phyloP scores from a whole-genome alignment of 2,888 invertebrate species.

The Callosobruchus maculatus region DNA sequence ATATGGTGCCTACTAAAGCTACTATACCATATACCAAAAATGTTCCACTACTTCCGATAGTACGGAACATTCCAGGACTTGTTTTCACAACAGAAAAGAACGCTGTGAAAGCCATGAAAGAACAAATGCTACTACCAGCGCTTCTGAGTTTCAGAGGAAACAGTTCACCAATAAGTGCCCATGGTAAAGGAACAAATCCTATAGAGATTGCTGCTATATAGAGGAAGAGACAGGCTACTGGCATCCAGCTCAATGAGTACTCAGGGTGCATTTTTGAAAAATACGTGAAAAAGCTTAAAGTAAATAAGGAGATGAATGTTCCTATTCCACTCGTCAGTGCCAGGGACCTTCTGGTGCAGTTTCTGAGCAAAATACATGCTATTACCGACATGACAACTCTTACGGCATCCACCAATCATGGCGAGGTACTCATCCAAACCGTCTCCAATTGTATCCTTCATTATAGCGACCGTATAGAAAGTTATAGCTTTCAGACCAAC shows the following conservation, averaged over 20 bases:
- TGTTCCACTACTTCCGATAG: conserved; percentile 59
- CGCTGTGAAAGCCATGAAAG: conserved; percentile 61
- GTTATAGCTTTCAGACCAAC: conserved; percentile 69
- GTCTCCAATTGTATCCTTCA: conserved; percentile 58
- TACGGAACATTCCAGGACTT: conserved; percentile 58
- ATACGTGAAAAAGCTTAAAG: conserved; percentile 24
- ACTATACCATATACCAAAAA: conserved; percentile 58
- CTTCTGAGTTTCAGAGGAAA: conserved; percentile 57
- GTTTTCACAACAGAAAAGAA: conserved; percentile 67
- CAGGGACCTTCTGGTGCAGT: conserved; percentile 61
- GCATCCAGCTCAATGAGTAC: conserved; percentile 31
- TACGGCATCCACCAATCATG: conserved; percentile 61
- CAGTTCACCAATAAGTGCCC: conserved; percentile 73
- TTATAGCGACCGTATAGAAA: conserved; percentile 68
- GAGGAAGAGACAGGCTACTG: conserved; percentile 52
- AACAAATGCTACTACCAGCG: conserved; percentile 63
- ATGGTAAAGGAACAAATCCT: conserved; percentile 55
- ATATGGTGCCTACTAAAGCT: conserved; percentile 56
- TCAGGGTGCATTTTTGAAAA: conserved; percentile 22
- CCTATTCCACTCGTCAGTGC: conserved; percentile 62
- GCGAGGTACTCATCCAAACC: conserved; percentile 63
- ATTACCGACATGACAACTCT: conserved; percentile 60
- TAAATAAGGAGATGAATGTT: conserved; percentile 56
- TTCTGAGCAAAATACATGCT: conserved; percentile 61
- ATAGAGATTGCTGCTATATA: conserved; percentile 60